Conservation (phyloP, 2,888 invertebrate species). For the Orthosia incerta region DNA sequence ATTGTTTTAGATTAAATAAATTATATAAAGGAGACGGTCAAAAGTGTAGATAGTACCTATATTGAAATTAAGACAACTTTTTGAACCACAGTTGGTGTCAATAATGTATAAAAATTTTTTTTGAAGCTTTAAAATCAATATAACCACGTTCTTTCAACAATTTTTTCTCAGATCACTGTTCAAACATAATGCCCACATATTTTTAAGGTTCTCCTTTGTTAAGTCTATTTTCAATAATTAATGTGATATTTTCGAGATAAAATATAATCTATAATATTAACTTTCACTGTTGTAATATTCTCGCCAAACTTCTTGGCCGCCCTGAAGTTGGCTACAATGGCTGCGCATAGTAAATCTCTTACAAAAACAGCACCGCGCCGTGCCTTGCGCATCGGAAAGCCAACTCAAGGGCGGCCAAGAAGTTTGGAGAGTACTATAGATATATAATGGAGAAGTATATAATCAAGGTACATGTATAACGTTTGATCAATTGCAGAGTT, state of each 20-base stretch:
- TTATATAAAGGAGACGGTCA: slow-evolving; percentile 6
- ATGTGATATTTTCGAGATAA: slow-evolving; percentile 59
- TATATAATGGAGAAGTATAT: too few species aligned
- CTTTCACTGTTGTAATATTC: slow-evolving; percentile 39
- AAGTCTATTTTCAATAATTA: slow-evolving; percentile 41
- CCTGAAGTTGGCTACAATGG: too few species aligned
- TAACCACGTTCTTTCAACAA: background rate
- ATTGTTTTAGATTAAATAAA: slow-evolving; percentile 5
- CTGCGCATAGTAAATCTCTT: too few species aligned
- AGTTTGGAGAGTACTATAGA: background rate
- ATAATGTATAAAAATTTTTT: background rate
- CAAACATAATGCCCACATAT: background rate
- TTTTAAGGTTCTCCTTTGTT: background rate
- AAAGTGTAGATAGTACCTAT: background rate
- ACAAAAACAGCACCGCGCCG: too few species aligned
- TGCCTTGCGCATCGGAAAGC: too few species aligned
- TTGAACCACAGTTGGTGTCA: background rate
- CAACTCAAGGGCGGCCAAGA: too few species aligned
- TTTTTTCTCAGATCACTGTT: background rate
- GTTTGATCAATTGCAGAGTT: slow-evolving; percentile 44
- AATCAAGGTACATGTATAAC: slow-evolving; percentile 39
- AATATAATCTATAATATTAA: slow-evolving; percentile 47
- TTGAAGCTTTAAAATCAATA: background rate
- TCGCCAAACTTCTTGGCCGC: too few species aligned
- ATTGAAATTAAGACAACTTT: background rate